Percentiles rank a stretch among this genome's conserved stretches.
Evolutionary conservation across 2,797 vertebrate genomes (phyloP).

Genomic region (Monodelphis domestica): DNA sequence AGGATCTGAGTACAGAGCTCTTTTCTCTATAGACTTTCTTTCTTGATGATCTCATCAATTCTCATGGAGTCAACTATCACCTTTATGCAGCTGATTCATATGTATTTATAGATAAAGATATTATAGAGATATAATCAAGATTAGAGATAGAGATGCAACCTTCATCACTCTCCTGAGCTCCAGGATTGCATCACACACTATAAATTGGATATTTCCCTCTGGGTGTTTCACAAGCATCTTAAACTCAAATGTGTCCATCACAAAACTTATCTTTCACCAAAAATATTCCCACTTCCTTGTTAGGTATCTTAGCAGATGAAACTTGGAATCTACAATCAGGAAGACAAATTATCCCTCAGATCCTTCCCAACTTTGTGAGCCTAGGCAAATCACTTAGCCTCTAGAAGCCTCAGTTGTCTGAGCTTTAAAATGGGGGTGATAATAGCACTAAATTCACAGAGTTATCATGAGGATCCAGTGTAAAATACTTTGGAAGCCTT

Average conservation of each 20-base stretch:
- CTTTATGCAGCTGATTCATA: neutral
- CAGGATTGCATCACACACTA: neutral
- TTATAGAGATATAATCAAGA: neutral
- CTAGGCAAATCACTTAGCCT: neutral
- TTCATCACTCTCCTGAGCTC: neutral
- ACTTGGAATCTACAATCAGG: neutral
- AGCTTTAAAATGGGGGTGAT: neutral
- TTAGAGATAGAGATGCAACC: neutral
- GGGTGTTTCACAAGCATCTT: neutral
- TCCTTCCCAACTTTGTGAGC: neutral
- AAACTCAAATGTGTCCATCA: neutral
- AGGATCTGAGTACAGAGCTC: neutral
- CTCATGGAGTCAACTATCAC: neutral
- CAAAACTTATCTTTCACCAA: neutral
- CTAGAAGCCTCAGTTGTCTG: neutral
- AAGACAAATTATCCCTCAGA: neutral
- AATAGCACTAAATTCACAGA: neutral
- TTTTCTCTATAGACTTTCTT: neutral
- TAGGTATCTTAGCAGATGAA: neutral
- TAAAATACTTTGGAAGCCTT: neutral
- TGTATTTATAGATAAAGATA: neutral
- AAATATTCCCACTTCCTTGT: neutral
- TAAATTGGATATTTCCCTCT: neutral
- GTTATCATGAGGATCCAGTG: neutral
- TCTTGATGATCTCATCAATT: neutral